Evolutionary conservation across 64 coral and sea anemone genomes (phyloP).

Genomic region (Montipora sp.): DNA sequence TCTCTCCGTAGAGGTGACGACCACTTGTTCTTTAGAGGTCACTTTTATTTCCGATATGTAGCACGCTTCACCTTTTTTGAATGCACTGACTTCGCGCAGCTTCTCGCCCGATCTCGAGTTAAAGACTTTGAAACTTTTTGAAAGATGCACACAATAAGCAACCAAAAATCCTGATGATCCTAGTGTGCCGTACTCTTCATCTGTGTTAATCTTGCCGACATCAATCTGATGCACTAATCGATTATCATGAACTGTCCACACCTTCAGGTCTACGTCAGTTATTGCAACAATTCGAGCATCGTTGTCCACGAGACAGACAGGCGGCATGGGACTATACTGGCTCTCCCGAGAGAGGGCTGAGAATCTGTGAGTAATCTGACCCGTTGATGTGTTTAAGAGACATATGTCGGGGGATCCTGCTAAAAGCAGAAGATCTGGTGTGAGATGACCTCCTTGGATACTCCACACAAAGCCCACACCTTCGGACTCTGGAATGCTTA

Average conservation of each 20-base stretch:
- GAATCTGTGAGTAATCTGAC: conserved; percentile 30
- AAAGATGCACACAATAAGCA: conserved; percentile 34
- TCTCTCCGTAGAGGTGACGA: conserved; percentile 38
- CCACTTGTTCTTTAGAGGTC: conserved; percentile 29
- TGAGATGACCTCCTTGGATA: conserved; percentile 31
- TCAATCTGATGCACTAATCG: conserved; percentile 32
- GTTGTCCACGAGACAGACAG: conserved; percentile 63
- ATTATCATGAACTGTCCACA: conserved; percentile 60
- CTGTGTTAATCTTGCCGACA: conserved; percentile 46
- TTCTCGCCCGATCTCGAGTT: conserved; percentile 19
- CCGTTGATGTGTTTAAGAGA: conserved; percentile 28
- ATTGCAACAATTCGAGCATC: conserved; percentile 59
- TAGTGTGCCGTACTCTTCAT: conserved; percentile 59
- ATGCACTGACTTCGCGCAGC: conserved; percentile 23
- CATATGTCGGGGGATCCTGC: conserved; percentile 52
- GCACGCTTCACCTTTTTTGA: neutral
- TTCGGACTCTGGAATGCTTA: conserved; percentile 37
- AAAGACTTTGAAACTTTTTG: conserved; percentile 37
- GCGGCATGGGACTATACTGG: conserved; percentile 58
- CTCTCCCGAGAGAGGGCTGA: conserved; percentile 36
- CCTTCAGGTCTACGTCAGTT: conserved; percentile 65
- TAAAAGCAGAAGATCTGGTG: conserved; percentile 37
- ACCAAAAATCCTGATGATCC: conserved; percentile 38
- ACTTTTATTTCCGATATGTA: conserved; percentile 47
- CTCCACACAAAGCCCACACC: conserved; percentile 33